phyloP scores from a whole-genome alignment of 1,140 invertebrate species.

The Hydropsyche tenuis region DNA sequence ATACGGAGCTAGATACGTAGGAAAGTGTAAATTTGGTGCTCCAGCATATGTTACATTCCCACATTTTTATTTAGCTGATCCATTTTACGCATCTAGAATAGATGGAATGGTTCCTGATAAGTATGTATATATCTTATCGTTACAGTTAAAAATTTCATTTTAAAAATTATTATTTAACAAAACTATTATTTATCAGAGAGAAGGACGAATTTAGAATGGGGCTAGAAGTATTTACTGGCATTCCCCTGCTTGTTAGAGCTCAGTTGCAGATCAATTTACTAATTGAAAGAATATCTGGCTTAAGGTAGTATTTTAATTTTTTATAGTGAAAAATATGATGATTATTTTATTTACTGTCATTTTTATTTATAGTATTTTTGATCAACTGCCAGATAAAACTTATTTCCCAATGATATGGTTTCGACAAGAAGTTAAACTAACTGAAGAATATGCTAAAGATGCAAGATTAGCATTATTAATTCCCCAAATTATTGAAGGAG shows the following conservation, averaged over 20 bases:
- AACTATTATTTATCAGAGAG: constrained; percentile 42
- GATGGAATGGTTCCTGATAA: constrained; percentile 59
- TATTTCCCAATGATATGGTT: constrained; percentile 79
- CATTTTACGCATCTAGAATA: constrained; percentile 62
- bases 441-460: constrained; percentile 63
- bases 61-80: constrained; percentile 78
- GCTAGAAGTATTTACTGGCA: constrained; percentile 62
- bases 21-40: constrained; percentile 67
- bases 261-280: constrained; percentile 78
- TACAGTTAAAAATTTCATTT: constrained; percentile 29
- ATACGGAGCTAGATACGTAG: constrained; percentile 65
- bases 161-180: neutral
- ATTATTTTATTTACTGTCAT: too few relatives aligned
- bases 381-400: constrained; percentile 56
- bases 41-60: constrained; percentile 80
- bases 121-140: constrained; percentile 27
- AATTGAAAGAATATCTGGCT: constrained; percentile 63
- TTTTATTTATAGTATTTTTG: constrained; percentile 54
- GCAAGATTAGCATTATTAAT: constrained; percentile 62
- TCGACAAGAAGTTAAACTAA: constrained; percentile 68
- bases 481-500: constrained; percentile 52
- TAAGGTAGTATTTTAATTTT: constrained; percentile 54
- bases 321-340: constrained; percentile 1
- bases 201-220: constrained; percentile 56
- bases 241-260: constrained; percentile 72